These are phyloP conservation scores for Amblyopsis hoosieri DNA, from an alignment of 2,797 vertebrate species.

Conservation along the genomic window DNA sequence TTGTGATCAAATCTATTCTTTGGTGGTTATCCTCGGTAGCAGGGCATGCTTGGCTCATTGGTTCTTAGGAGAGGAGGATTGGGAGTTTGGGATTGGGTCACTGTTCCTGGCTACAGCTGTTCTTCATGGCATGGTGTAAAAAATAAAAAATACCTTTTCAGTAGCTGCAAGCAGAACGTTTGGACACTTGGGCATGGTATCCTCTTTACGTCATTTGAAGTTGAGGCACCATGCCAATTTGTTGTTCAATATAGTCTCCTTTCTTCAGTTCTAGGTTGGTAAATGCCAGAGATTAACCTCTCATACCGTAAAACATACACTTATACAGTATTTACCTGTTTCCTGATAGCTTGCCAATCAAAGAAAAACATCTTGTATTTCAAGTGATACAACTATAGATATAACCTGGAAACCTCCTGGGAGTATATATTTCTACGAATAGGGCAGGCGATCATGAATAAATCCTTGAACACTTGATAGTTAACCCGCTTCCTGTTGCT, in stretches of 20 bases:
- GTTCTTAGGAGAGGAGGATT: slow-evolving; percentile 60
- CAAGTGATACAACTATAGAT: no score
- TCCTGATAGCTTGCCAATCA: no score
- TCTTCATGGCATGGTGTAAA: neutral
- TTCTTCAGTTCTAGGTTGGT: neutral
- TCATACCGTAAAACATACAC: no score
- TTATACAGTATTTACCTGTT: no score
- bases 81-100: neutral
- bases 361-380: no score
- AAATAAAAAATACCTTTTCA: neutral
- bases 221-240: neutral
- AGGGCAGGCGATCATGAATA: no score
- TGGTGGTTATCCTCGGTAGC: slow-evolving; percentile 63
- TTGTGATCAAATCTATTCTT: slow-evolving; percentile 67
- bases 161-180: neutral
- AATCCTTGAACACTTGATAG: no score
- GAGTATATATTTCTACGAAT: no score
- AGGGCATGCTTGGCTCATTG: slow-evolving; percentile 76
- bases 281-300: neutral
- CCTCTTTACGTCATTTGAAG: neutral
- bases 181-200: neutral
- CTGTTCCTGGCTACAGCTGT: neutral
- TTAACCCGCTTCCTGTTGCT: no score
- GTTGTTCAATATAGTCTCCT: neutral
- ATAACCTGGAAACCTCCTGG: no score